A percentile compares a stretch with the other conserved stretches of the same genome.
Conservation (phyloP, 2,888 invertebrate genomes). For the Cerastis rubricosa region DNA sequence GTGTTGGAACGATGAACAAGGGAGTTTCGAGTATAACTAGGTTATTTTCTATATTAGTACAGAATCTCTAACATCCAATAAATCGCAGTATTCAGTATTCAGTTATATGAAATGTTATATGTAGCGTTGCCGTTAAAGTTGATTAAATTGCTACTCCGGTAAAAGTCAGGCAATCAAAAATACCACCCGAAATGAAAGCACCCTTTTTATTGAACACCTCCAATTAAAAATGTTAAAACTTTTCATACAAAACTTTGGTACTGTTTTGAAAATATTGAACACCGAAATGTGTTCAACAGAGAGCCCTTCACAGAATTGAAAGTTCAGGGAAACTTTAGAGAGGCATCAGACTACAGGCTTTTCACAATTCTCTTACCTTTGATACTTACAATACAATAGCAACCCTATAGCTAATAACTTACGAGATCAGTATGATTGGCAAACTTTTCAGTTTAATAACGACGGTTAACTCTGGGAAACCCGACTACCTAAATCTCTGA, state of each 20-base stretch:
- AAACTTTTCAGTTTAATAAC: not conserved
- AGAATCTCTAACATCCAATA: not conserved
- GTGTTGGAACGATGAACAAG: not conserved
- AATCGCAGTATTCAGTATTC: not conserved
- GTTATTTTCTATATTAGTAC: not conserved
- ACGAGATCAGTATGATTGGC: not conserved
- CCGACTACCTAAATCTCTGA: not conserved
- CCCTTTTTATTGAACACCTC: not conserved
- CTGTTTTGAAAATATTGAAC: not conserved
- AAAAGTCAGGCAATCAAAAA: constrained; percentile 5
- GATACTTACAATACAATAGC: not conserved
- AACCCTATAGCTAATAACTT: not conserved
- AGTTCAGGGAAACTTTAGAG: constrained; percentile 5
- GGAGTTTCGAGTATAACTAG: not conserved
- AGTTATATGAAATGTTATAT: too few relatives aligned
- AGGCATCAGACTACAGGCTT: constrained; percentile 8
- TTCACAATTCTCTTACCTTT: not conserved
- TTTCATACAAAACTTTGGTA: not conserved
- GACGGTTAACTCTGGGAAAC: not conserved
- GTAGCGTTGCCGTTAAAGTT: not conserved
- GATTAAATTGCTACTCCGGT: not conserved
- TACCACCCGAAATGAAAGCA: constrained; percentile 7
- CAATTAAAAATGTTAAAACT: not conserved
- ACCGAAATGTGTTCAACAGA: not conserved
- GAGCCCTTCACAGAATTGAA: not conserved